Base-by-base conservation (phyloP, 2,113 vertebrate species). In the Scytalopus superciliaris region DNA sequence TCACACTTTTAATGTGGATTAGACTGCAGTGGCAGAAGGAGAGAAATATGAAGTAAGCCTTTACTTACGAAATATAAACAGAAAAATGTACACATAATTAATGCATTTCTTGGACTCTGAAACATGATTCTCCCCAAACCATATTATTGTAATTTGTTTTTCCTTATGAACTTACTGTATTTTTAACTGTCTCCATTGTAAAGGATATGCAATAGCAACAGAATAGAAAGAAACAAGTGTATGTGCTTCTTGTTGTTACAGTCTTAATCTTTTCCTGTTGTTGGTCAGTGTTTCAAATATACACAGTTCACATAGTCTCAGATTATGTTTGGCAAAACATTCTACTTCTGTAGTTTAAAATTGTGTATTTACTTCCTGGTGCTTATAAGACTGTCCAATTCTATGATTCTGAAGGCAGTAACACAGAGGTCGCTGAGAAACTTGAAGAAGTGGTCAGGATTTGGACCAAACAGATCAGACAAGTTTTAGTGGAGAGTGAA, bases 401-500 rank as follows among this genome's bases (percentile, higher is more conserved):
- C 53, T 84, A 2, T 91, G 24, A 16, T 74, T 77, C 78, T 91
- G 35, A 95, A 99, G 98, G 98, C 64, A 93, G 78, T 94, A 98
- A 98, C 91, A 90, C 62, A 27, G 98, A 98, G 73, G 79, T 98
- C 87, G 98, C 97, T 94, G 97, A 98, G 93, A 91, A 87, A 82
- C 97, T 98, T 94, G 98, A 99, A 93, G 94, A 94, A 37, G 97
- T 93, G 74, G 74, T 97, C n/a, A 94, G 64, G 19, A 62, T 85
- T 93, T 99, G 98, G 98, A 94, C 97, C 80, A 97, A 98, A 92
- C 98, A 98, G 94, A 98, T 99, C 75, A 98, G 95, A 79, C 98
- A 98, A 81, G 91, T 98, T 66, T 97, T 99, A 94, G 98, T 96
- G 16, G 97, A 98, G 94, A 98, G 97, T 93, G 97, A 99, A 62